Evolutionary conservation across 2,113 vertebrate species (phyloP).

Genomic region (Solenodon paradoxus): DNA sequence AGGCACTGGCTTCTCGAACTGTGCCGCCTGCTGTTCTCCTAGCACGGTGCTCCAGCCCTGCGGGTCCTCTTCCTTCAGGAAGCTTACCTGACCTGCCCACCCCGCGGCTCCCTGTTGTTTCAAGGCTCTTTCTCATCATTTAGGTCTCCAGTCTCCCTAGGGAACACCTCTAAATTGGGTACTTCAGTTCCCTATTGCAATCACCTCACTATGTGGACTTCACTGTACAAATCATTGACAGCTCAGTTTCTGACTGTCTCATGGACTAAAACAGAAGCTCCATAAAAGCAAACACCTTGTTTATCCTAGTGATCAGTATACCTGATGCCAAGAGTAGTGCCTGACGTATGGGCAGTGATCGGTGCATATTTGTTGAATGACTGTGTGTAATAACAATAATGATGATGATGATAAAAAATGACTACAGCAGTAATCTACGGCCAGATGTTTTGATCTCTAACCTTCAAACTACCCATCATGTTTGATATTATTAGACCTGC

Average conservation of each 20-base stretch:
- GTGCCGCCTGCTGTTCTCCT: accelerated
- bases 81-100: no score
- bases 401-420: no score
- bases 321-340: background rate
- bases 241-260: background rate
- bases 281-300: background rate
- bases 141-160: background rate
- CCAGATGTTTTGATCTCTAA: background rate
- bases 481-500: background rate
- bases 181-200: background rate
- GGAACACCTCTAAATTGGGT: no score
- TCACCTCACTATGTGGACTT: background rate
- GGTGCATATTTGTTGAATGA: background rate
- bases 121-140: background rate
- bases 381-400: background rate
- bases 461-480: background rate
- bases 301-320: background rate
- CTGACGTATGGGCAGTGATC: background rate
- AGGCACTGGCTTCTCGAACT: background rate
- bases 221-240: background rate
- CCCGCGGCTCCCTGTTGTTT: background rate
- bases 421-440: background rate
- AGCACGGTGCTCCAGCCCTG: background rate
- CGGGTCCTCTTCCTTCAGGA: background rate
- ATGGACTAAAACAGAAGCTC: background rate